These are phyloP conservation scores for Scelioninae gen. 1 DNA, from an alignment of 2,888 invertebrate genomes.

Conservation along the genomic window DNA sequence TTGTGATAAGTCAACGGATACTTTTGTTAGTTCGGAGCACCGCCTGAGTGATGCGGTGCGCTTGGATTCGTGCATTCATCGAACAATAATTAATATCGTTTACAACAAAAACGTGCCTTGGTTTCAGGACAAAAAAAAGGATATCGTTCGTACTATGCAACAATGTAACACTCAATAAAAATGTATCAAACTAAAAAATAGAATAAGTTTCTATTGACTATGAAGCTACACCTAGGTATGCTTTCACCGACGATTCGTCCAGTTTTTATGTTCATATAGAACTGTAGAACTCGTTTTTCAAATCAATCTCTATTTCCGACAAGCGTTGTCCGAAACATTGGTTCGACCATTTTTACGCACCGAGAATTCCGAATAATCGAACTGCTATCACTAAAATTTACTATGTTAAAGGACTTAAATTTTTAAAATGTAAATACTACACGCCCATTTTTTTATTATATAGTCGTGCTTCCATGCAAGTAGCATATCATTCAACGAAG, in stretches of 20 bases:
- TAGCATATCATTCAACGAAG: conserved; percentile 12
- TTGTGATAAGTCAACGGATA: conserved; percentile 23
- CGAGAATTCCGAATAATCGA: background rate
- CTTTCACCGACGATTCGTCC: conserved; percentile 38
- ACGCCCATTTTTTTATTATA: background rate
- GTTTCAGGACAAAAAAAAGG: conserved; percentile 57
- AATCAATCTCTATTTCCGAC: conserved; percentile 3
- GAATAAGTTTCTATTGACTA: conserved; percentile 55
- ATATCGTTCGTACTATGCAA: conserved; percentile 49
- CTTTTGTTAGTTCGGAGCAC: conserved; percentile 15
- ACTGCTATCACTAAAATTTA: background rate
- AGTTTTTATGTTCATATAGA: conserved; percentile 36
- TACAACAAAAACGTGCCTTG: conserved; percentile 62
- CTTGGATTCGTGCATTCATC: conserved; percentile 35
- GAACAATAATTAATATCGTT: conserved; percentile 28
- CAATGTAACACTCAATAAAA: conserved; percentile 43
- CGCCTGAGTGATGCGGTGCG: conserved; percentile 9
- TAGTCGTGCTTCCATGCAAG: conserved; percentile 46
- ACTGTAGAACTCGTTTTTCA: conserved; percentile 24
- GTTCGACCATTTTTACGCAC: background rate
- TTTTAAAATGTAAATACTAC: conserved; percentile 10
- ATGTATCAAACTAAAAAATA: conserved; percentile 44
- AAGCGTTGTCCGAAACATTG: background rate
- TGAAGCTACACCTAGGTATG: conserved; percentile 37
- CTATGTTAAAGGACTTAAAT: background rate